Percentiles rank a stretch among this genome's conserved stretches.
phyloP scores from a whole-genome alignment of 2,888 invertebrate species.

The Galeopsomyia nigrocyanea region DNA sequence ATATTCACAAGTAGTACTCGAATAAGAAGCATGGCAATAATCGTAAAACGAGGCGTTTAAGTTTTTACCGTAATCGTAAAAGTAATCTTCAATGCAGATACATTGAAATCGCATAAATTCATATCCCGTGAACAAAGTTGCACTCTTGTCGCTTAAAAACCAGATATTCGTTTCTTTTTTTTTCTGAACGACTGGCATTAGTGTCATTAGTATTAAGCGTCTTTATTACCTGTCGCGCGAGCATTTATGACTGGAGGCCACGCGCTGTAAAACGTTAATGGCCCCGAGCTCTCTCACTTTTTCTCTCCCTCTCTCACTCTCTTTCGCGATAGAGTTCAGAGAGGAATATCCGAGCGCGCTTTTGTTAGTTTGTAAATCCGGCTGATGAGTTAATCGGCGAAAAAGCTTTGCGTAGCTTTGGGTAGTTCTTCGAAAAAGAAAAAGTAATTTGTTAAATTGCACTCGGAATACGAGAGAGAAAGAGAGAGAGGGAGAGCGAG shows the following conservation, averaged over 20 bases:
- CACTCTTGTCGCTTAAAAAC: neutral
- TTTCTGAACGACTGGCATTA: conserved; percentile 24
- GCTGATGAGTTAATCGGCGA: conserved; percentile 40
- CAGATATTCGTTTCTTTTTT: neutral
- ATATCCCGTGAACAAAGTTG: no score
- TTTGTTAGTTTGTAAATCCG: conserved; percentile 39
- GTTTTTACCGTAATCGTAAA: no score
- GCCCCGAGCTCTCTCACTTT: conserved; percentile 8
- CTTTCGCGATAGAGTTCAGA: neutral
- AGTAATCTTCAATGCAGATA: no score
- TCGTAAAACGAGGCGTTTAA: no score
- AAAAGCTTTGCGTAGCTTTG: conserved; percentile 17
- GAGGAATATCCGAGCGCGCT: no score
- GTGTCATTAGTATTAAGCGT: conserved; percentile 52
- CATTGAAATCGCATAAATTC: no score
- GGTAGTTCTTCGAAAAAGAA: no score
- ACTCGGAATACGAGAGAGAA: neutral
- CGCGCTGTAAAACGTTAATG: conserved; percentile 42
- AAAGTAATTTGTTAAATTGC: no score
- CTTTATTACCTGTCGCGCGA: conserved; percentile 52
- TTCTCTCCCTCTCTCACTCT: conserved; percentile 2
- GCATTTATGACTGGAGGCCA: conserved; percentile 47
- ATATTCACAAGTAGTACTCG: no score
- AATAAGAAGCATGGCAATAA: no score
- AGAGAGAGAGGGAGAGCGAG: neutral